These are phyloP conservation scores for Bufo bufo DNA, from an alignment of 2,113 vertebrate species.

Conservation along the genomic window DNA sequence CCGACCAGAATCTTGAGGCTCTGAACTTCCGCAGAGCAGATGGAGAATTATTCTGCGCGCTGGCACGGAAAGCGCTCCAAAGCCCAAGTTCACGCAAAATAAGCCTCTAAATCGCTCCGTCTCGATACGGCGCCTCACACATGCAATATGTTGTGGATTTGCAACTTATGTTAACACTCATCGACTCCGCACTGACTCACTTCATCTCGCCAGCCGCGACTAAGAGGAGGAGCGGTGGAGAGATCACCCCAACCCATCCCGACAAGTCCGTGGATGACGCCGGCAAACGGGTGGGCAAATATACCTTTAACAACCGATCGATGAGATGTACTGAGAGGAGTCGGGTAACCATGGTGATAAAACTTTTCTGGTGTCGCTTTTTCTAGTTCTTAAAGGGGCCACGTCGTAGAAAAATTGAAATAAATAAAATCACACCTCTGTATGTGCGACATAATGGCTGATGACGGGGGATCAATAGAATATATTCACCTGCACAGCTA, in stretches of 20 bases:
- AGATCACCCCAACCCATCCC: neutral
- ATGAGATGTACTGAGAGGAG: neutral
- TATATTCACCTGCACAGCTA: neutral
- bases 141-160: conserved; percentile 25
- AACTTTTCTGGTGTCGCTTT: neutral
- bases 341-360: conserved; percentile 7
- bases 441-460: neutral
- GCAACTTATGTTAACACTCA: conserved; percentile 39
- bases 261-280: neutral
- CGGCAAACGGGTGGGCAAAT: neutral
- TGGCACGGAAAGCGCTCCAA: neutral
- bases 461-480: neutral
- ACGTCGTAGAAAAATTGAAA: neutral
- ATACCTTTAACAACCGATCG: neutral
- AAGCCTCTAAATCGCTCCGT: conserved; percentile 22
- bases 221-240: conserved; percentile 8
- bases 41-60: conserved; percentile 21
- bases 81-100: conserved; percentile 22
- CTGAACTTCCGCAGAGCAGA: neutral
- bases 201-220: conserved; percentile 1
- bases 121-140: conserved; percentile 32
- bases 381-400: neutral
- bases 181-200: conserved; percentile 37
- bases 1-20: neutral
- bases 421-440: too few relatives aligned